phyloP scores from a whole-genome alignment of 2,113 vertebrate species.

The Triplophysa dalaica region DNA sequence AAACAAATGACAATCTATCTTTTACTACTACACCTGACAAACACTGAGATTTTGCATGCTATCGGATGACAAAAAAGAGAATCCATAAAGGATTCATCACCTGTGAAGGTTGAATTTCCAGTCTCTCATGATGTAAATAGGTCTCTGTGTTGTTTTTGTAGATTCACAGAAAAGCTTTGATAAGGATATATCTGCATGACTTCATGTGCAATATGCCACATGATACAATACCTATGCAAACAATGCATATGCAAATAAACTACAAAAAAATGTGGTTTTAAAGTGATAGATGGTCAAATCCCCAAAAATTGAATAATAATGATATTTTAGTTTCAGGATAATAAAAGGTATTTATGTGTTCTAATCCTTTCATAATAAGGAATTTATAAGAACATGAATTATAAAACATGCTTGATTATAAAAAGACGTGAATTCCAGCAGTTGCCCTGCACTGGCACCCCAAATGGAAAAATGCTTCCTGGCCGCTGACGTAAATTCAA shows the following conservation, averaged over 20 bases:
- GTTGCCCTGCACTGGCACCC: too few relatives aligned
- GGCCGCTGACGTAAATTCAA: too few relatives aligned
- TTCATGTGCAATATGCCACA: neutral
- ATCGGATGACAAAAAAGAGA: neutral
- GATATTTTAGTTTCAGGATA: too few relatives aligned
- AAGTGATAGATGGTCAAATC: neutral
- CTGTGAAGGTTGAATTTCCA: neutral
- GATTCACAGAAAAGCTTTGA: neutral
- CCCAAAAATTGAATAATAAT: neutral
- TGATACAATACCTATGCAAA: slow-evolving; percentile 18
- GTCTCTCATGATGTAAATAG: neutral
- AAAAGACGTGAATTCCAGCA: too few relatives aligned
- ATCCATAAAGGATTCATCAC: neutral
- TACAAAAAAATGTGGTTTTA: too few relatives aligned
- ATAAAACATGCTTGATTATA: too few relatives aligned
- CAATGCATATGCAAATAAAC: neutral
- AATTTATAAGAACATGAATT: too few relatives aligned
- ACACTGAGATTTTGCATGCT: neutral
- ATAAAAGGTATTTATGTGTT: too few relatives aligned
- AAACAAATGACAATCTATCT: neutral
- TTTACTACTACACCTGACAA: neutral
- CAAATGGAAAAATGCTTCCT: too few relatives aligned
- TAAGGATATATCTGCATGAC: neutral
- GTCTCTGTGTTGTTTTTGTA: neutral
- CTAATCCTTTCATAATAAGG: too few relatives aligned